Conservation (phyloP, 2,888 invertebrate species). For the Gandaritis pyraliata region DNA sequence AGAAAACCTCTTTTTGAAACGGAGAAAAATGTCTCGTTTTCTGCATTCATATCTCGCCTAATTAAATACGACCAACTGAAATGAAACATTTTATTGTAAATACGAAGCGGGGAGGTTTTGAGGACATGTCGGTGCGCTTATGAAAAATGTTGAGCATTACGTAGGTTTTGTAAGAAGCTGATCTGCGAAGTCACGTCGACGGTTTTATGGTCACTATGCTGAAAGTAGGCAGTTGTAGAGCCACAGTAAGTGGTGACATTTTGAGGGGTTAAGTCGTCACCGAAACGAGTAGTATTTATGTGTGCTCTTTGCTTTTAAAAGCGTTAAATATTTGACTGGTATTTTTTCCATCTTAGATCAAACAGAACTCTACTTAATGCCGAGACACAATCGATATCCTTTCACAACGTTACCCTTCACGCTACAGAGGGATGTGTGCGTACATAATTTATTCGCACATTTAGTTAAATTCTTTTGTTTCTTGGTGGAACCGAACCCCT, state of each 20-base stretch:
- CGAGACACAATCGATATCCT: background rate
- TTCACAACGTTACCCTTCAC: too few relatives aligned
- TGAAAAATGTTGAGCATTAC: conserved; percentile 68
- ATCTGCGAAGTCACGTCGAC: conserved; percentile 34
- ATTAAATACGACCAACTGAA: conserved; percentile 72
- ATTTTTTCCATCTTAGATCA: conserved; percentile 2
- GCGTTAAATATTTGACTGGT: background rate
- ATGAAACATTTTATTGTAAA: conserved; percentile 71
- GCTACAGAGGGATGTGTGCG: too few relatives aligned
- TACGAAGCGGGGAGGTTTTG: conserved; percentile 61
- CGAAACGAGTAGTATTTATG: background rate
- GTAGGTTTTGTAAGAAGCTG: conserved; percentile 50
- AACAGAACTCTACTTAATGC: background rate
- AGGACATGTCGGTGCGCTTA: conserved; percentile 65
- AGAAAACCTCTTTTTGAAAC: conserved; percentile 52
- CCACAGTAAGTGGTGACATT: conserved; percentile 11
- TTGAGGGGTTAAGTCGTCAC: conserved; percentile 8
- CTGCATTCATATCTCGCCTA: conserved; percentile 71
- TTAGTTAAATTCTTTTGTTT: too few relatives aligned
- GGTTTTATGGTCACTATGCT: conserved; percentile 18
- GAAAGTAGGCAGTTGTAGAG: conserved; percentile 5
- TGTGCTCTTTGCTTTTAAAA: background rate
- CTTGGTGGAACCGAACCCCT: too few relatives aligned
- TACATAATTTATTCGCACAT: too few relatives aligned
- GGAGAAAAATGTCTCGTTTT: conserved; percentile 64